Evolutionary conservation across 1,140 invertebrate genomes (phyloP).

Genomic region (Xylocopa sonorina): DNA sequence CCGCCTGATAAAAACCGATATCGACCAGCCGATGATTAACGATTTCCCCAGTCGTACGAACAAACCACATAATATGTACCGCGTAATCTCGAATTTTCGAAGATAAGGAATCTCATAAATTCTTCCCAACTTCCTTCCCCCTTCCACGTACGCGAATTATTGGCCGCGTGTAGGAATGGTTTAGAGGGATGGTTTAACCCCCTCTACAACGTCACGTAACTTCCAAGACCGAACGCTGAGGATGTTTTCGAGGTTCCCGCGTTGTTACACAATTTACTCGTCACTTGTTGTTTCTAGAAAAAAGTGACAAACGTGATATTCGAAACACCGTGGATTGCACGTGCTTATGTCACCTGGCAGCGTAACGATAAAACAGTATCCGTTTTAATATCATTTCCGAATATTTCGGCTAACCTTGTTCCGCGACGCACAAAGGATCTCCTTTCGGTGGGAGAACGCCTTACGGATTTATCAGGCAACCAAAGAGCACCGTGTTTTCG

Average conservation of each 20-base stretch:
- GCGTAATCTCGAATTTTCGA: conserved; percentile 4
- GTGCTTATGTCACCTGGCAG: too few relatives aligned
- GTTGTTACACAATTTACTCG: too few relatives aligned
- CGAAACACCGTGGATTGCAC: too few relatives aligned
- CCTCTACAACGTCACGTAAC: too few relatives aligned
- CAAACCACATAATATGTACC: conserved; percentile 9
- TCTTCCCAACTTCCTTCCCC: background rate
- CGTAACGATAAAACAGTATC: too few relatives aligned
- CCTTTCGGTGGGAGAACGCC: background rate
- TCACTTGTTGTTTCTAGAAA: too few relatives aligned
- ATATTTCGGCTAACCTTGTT: conserved; percentile 6
- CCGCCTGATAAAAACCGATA: background rate
- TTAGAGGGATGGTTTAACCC: background rate
- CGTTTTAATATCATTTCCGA: background rate
- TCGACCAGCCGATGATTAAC: conserved; percentile 32
- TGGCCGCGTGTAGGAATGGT: background rate
- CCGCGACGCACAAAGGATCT: background rate
- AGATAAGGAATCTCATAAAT: background rate
- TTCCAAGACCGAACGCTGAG: too few relatives aligned
- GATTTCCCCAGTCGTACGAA: background rate
- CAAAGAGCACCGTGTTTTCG: conserved; percentile 7
- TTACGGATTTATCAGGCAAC: conserved; percentile 19
- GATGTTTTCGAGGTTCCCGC: too few relatives aligned
- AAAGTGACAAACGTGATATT: too few relatives aligned
- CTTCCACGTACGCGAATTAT: too few relatives aligned